Evolutionary conservation across 2,113 vertebrate genomes (phyloP).

Genomic region (Eudyptes chrysolophus): DNA sequence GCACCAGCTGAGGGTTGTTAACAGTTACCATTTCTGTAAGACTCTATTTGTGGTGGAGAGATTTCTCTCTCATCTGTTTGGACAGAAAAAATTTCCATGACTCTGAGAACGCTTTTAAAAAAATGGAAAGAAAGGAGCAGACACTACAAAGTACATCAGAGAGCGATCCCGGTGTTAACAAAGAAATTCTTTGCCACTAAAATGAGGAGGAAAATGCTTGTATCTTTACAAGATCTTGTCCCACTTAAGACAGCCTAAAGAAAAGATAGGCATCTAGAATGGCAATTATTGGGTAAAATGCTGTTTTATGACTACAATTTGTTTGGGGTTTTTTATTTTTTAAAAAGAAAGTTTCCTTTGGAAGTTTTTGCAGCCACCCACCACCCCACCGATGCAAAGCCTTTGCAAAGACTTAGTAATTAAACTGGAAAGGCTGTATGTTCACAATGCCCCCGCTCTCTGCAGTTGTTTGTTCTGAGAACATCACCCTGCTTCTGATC

Average conservation of each 20-base stretch:
- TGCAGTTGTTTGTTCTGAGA: not conserved
- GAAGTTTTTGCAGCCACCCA: not conserved
- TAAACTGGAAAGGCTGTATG: not conserved
- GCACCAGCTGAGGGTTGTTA: not conserved
- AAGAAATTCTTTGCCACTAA: not conserved
- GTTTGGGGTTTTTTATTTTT: not conserved
- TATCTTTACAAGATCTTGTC: slow-evolving; percentile 59
- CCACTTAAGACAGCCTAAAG: not conserved
- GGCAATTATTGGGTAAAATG: not conserved
- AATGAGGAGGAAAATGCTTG: slow-evolving; percentile 7
- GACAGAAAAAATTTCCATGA: not conserved
- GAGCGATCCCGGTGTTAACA: not conserved
- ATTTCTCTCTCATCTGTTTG: not conserved
- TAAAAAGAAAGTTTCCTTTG: not conserved
- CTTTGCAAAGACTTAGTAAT: not conserved
- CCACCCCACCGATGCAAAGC: not conserved
- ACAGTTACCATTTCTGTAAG: not conserved
- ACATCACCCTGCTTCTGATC: not conserved
- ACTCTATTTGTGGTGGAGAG: not conserved
- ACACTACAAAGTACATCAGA: not conserved
- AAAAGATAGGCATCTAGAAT: slow-evolving; percentile 23
- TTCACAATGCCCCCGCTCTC: not conserved
- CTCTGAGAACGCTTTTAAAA: not conserved
- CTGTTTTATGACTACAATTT: not conserved
- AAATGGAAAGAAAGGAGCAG: not conserved